Percentiles rank a stretch among this genome's conserved stretches.
These are phyloP conservation scores for Eudemis profundana DNA, from an alignment of 2,888 invertebrate species.

Conservation along the genomic window DNA sequence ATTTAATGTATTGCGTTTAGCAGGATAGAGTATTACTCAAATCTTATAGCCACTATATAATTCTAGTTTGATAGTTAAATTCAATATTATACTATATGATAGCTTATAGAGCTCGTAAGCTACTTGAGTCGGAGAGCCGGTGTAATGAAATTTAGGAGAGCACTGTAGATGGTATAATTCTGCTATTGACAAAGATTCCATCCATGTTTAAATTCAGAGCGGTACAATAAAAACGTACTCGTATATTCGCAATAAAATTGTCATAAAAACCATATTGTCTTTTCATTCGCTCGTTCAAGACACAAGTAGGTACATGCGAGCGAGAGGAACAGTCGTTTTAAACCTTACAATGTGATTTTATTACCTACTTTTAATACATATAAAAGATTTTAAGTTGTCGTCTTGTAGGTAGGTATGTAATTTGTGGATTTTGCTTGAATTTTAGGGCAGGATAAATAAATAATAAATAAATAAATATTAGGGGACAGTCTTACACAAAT, in stretches of 20 bases:
- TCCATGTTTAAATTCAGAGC: slow-evolving; percentile 12
- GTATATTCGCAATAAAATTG: slow-evolving; percentile 17
- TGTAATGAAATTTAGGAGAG: too few species aligned
- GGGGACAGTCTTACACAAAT: too few species aligned
- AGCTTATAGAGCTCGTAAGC: too few species aligned
- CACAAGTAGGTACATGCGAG: slow-evolving; percentile 1
- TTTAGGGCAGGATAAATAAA: too few species aligned
- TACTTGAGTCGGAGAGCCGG: too few species aligned
- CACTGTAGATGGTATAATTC: too few species aligned
- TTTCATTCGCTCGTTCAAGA: slow-evolving; percentile 8
- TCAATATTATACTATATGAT: too few species aligned
- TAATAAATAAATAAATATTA: too few species aligned
- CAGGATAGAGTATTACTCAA: too few species aligned
- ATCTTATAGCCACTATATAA: too few species aligned
- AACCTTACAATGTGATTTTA: slow-evolving; percentile 6
- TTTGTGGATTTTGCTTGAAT: background rate
- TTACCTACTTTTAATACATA: slow-evolving; percentile 12
- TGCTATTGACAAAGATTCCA: background rate
- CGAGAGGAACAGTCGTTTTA: background rate
- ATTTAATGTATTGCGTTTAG: too few species aligned
- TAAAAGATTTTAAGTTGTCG: background rate
- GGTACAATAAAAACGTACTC: background rate
- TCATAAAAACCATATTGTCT: slow-evolving; percentile 24
- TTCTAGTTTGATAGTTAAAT: too few species aligned
- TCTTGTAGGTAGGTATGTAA: background rate